A percentile compares a stretch with the other conserved stretches of the same genome.
phyloP scores from a whole-genome alignment of 2,888 invertebrate species.

The Lacanobia wlatinum region DNA sequence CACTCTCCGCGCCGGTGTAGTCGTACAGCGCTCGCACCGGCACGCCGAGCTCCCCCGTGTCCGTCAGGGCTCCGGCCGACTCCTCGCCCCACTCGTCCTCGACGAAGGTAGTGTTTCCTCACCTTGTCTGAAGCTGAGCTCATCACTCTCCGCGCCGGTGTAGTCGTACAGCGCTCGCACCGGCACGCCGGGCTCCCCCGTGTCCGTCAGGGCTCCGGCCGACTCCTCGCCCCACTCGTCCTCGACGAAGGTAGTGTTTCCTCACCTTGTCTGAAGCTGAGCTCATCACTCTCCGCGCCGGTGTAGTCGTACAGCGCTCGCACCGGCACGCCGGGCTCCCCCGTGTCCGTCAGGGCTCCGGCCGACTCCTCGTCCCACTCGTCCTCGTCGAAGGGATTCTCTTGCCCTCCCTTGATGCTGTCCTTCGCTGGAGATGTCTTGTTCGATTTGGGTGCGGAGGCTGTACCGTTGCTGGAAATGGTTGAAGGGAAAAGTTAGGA shows the following conservation, averaged over 20 bases:
- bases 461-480: conserved; percentile 85
- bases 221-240: no score
- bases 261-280: conserved; percentile 98
- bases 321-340: conserved; percentile 98
- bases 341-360: conserved; percentile 97
- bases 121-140: conserved; percentile 89
- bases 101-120: background rate
- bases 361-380: conserved; percentile 96
- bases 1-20: no score
- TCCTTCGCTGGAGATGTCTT: conserved; percentile 85
- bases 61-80: no score
- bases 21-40: no score
- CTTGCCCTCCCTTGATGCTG: conserved; percentile 84
- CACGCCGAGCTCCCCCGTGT: no score
- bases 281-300: conserved; percentile 99
- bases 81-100: no score
- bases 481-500: background rate
- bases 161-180: no score
- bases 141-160: no score
- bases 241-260: no score
- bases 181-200: no score
- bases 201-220: no score
- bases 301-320: conserved; percentile 99
- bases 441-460: conserved; percentile 80
- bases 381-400: conserved; percentile 96